Conservation (phyloP, 2,888 invertebrate species). For the Ceraclea dissimilis region DNA sequence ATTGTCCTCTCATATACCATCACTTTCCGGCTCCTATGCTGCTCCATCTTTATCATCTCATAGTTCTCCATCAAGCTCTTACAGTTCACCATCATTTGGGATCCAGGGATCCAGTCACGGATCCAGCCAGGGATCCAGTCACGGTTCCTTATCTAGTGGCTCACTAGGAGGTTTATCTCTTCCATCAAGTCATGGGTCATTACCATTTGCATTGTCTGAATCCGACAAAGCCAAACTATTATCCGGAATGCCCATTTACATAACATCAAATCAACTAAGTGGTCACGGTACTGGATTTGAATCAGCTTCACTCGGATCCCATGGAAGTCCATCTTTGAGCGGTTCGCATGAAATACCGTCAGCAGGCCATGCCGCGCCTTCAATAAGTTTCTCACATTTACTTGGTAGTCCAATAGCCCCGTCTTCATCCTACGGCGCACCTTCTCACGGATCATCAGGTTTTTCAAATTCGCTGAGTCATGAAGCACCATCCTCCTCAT, state of each 20-base stretch:
- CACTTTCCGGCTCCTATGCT: conserved; percentile 4
- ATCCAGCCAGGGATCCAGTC: conserved; percentile 24
- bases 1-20: conserved; percentile 6
- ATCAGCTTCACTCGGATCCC: conserved; percentile 12
- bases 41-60: neutral
- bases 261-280: conserved; percentile 6
- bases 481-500: conserved; percentile 7
- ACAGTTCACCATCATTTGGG: neutral
- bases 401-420: conserved; percentile 28
- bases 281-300: conserved; percentile 7
- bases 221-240: conserved; percentile 10
- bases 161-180: neutral
- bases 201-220: conserved; percentile 8
- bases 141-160: neutral
- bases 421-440: conserved; percentile 15
- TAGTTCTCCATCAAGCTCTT: conserved; percentile 21
- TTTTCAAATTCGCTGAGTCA: conserved; percentile 10
- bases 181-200: neutral
- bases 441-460: conserved; percentile 12
- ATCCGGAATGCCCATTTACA: conserved; percentile 10
- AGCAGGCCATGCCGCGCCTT: conserved; percentile 23
- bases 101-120: conserved; percentile 31
- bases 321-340: conserved; percentile 23
- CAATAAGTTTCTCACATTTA: conserved; percentile 25
- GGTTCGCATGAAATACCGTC: conserved; percentile 24